Evolutionary conservation across 2,797 vertebrate genomes (phyloP), one percentile per base, ranked within the genome.

Genomic region (Notoglanidium macrostoma): DNA sequence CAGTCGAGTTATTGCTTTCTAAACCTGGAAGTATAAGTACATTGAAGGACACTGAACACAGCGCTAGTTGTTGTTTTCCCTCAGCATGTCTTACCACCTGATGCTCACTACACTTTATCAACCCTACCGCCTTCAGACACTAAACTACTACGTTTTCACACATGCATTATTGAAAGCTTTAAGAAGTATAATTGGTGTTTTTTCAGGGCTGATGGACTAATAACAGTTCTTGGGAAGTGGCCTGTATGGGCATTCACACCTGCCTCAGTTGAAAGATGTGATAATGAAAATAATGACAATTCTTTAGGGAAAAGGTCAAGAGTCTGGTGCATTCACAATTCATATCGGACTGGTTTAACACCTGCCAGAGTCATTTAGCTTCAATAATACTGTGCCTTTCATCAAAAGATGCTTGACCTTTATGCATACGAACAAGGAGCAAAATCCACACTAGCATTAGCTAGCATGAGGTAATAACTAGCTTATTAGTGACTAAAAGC

Each of bases 341-440:
- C 55, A 51, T 61, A 2, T 86, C 84, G 81, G 90, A 72, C 85
- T 8, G 59, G 87, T 90, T 92, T 91, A 76, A 89, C 90, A 91
- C 84, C 73, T 81, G 88, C 57, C 3, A 12, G 77, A 78, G 88
- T 90, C 90, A 84, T 92, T 94, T 88, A 91, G 74, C 83, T 49
- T 90, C 83, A 90, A 86, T 90, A 49, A 81, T 73, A 44, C 63
- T 29, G 67, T 67, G 87, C 89, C 77, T 87, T 90, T 91, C 87
- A 72, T 77, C 89, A 76, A 73, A 91, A 86, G 35, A 54, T 3
- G 0, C 32, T 72, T 90, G 91, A 93, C 88, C 88, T 93, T 92
- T 92, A 57, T 82, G n/a, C 61, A 65, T 40, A 63, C 23, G 83
- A 70, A 90, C 76, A 77, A 80, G 70, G 65, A 61, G 23, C 21